These are phyloP conservation scores for Drosophila helvetica DNA, from an alignment of 2,888 invertebrate genomes.

Conservation along the genomic window DNA sequence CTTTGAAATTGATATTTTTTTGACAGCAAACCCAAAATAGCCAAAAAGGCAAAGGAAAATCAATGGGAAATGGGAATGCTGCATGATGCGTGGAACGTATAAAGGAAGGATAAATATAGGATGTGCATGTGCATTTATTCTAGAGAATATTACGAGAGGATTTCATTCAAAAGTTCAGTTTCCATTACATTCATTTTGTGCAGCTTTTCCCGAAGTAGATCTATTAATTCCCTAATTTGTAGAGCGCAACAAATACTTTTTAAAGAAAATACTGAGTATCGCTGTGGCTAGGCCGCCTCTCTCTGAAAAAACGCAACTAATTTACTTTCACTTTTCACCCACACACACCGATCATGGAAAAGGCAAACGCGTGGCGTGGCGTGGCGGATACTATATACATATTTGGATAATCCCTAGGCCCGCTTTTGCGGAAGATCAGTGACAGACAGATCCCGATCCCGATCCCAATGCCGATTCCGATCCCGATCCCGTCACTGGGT, in stretches of 20 bases:
- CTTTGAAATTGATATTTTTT: slow-evolving; percentile 79
- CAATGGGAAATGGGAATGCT: background rate
- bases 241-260: background rate
- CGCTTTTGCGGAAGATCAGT: slow-evolving; percentile 3
- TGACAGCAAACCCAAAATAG: slow-evolving; percentile 61
- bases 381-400: background rate
- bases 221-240: too few relatives aligned
- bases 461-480: background rate
- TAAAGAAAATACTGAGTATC: background rate
- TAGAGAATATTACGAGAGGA: too few relatives aligned
- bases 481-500: background rate
- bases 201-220: too few relatives aligned
- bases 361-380: background rate
- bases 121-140: background rate
- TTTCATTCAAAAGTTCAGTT: too few relatives aligned
- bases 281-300: background rate
- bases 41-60: slow-evolving; percentile 17
- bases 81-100: too few relatives aligned
- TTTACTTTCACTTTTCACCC: slow-evolving; percentile 41
- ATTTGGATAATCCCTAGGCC: background rate
- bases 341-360: background rate
- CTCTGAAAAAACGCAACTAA: slow-evolving; percentile 7
- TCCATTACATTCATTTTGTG: too few relatives aligned
- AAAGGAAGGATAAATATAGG: too few relatives aligned
- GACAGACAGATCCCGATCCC: background rate